A percentile compares a stretch with the other conserved stretches of the same genome.
Conservation (phyloP, 1,140 invertebrate genomes). For the Temnothorax curvispinosus region DNA sequence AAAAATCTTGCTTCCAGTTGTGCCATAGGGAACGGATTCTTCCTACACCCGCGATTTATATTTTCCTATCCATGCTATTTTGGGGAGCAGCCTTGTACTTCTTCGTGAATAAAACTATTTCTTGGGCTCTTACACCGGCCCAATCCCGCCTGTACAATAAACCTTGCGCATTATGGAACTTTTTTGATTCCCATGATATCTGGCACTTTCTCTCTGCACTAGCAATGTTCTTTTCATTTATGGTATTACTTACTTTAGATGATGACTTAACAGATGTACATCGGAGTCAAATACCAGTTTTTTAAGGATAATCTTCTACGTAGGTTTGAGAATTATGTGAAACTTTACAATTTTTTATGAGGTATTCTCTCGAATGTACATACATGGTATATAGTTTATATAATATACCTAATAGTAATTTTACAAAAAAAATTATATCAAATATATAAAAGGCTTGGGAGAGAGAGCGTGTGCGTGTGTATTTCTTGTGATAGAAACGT, state of each 20-base stretch:
- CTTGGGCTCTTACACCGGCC: constrained; percentile 93
- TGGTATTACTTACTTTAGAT: constrained; percentile 93
- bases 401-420: constrained; percentile 43
- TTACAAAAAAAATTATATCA: constrained; percentile 62
- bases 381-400: constrained; percentile 46
- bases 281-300: constrained; percentile 91
- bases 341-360: constrained; percentile 58
- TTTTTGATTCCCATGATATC: constrained; percentile 95
- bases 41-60: constrained; percentile 88
- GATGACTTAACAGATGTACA: constrained; percentile 90
- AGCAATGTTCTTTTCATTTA: constrained; percentile 95
- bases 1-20: constrained; percentile 85
- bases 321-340: constrained; percentile 77
- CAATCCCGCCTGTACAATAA: constrained; percentile 92
- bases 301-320: constrained; percentile 85
- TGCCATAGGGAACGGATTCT: constrained; percentile 90
- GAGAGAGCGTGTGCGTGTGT: background rate
- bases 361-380: constrained; percentile 11
- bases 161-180: constrained; percentile 91
- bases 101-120: constrained; percentile 92
- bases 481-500: constrained; percentile 53
- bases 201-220: constrained; percentile 96
- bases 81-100: constrained; percentile 91
- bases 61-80: constrained; percentile 88
- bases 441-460: constrained; percentile 56